Percentiles rank a stretch among this genome's conserved stretches.
phyloP scores from a whole-genome alignment of 2,888 invertebrate genomes.

The Temnothorax unifasciatus region DNA sequence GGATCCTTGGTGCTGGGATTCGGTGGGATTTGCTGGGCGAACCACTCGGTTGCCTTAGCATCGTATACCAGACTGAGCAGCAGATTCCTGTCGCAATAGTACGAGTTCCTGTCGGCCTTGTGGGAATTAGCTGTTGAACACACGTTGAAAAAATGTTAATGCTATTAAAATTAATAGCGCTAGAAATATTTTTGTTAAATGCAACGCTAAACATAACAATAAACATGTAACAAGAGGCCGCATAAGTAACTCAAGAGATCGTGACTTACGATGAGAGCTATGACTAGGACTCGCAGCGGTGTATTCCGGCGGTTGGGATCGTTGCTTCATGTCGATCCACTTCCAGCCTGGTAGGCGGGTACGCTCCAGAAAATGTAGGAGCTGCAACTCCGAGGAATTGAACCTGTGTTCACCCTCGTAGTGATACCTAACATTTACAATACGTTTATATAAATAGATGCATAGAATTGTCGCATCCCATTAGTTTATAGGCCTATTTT shows the following conservation, averaged over 20 bases:
- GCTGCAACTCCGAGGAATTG: conserved; percentile 91
- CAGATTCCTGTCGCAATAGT: conserved; percentile 93
- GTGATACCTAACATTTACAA: conserved; percentile 89
- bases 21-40: conserved; percentile 86
- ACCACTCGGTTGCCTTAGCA: conserved; percentile 95
- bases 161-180: conserved; percentile 12
- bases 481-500: not conserved
- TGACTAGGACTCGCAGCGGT: conserved; percentile 80
- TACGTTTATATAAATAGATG: not conserved
- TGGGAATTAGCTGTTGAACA: conserved; percentile 61
- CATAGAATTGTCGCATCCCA: no score
- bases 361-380: conserved; percentile 92
- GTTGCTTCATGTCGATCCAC: conserved; percentile 89
- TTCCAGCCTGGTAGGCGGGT: conserved; percentile 94
- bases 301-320: conserved; percentile 91
- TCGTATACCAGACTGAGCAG: conserved; percentile 95
- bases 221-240: not conserved
- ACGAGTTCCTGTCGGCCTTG: conserved; percentile 79
- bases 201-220: not conserved
- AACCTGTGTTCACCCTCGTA: conserved; percentile 91
- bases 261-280: conserved; percentile 71
- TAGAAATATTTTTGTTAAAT: not conserved
- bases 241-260: conserved; percentile 40
- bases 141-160: conserved; percentile 5
- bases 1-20: conserved; percentile 91